A percentile compares a stretch with the other conserved stretches of the same genome.
phyloP scores from a whole-genome alignment of 64 coral and sea anemone genomes.

The Actinia equina region DNA sequence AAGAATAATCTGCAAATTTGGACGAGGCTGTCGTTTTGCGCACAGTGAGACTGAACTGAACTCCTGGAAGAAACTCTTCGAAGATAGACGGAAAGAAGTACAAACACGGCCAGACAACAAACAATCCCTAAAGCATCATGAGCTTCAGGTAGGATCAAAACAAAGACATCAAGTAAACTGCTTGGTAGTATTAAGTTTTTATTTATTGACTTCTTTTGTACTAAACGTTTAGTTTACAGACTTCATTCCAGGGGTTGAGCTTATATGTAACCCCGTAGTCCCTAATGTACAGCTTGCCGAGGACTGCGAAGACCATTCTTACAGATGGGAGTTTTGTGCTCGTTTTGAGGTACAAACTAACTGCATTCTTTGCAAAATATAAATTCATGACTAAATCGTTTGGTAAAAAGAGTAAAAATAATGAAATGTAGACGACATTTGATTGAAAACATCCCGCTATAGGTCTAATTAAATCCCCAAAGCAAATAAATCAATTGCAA shows the following conservation, averaged over 20 bases:
- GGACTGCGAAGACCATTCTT: not conserved
- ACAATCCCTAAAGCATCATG: not conserved
- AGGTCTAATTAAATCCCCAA: too few species aligned
- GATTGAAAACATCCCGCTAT: too few species aligned
- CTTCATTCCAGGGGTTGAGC: conserved; percentile 14
- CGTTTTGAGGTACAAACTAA: conserved; percentile 21
- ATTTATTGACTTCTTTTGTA: not conserved
- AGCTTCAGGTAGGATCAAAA: not conserved
- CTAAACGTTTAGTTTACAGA: not conserved
- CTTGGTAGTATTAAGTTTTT: too few species aligned
- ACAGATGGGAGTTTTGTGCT: conserved; percentile 32
- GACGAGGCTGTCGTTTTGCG: conserved; percentile 37
- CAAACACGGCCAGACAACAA: not conserved
- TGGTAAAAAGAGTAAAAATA: too few species aligned
- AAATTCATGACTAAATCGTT: too few species aligned
- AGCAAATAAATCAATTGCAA: too few species aligned
- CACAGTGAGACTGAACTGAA: conserved; percentile 35
- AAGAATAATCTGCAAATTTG: conserved; percentile 28
- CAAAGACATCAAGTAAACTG: too few species aligned
- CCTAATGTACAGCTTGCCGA: conserved; percentile 38
- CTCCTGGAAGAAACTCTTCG: conserved; percentile 24
- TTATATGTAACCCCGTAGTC: conserved; percentile 5
- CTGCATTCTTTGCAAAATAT: too few species aligned
- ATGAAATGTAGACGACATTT: too few species aligned
- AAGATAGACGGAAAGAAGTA: not conserved